phyloP scores from a whole-genome alignment of 2,888 invertebrate species.

The Pyrrhosoma nymphula region DNA sequence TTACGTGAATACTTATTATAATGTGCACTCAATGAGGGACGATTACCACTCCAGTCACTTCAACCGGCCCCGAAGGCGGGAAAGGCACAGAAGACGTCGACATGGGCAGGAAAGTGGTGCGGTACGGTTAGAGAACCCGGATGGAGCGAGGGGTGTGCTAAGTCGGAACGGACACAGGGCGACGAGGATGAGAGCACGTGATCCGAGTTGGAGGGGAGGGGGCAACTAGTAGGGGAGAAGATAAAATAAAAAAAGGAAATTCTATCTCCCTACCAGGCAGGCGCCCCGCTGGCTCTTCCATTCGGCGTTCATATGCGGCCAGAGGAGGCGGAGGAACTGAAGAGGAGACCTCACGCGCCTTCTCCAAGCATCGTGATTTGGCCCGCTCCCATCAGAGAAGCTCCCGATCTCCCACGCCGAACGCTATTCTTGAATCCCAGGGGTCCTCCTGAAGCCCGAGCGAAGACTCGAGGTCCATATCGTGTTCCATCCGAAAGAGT shows the following conservation, averaged over 20 bases:
- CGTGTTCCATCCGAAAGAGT: neutral
- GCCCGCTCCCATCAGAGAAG: neutral
- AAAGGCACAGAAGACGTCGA: neutral
- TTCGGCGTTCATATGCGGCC: slow-evolving; percentile 36
- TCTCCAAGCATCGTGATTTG: neutral
- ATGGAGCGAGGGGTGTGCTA: too few species aligned
- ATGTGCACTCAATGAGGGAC: too few species aligned
- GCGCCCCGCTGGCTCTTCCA: slow-evolving; percentile 8
- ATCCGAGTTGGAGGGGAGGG: neutral
- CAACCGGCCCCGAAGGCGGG: neutral
- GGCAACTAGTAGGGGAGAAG: neutral
- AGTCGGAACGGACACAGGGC: neutral
- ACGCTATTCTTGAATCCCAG: neutral
- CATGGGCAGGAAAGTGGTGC: neutral
- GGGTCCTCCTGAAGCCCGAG: neutral
- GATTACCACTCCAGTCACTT: too few species aligned
- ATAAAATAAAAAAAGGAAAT: neutral
- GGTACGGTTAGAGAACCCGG: neutral
- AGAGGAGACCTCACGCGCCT: neutral
- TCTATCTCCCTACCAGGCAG: neutral
- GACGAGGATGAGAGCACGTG: neutral
- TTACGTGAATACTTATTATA: too few species aligned
- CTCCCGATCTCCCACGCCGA: neutral
- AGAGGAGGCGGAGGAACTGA: neutral
- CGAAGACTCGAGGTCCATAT: neutral